Evolutionary conservation across 2,113 vertebrate genomes (phyloP), one percentile per base, ranked within the genome.

Genomic region (Pelobates fuscus): DNA sequence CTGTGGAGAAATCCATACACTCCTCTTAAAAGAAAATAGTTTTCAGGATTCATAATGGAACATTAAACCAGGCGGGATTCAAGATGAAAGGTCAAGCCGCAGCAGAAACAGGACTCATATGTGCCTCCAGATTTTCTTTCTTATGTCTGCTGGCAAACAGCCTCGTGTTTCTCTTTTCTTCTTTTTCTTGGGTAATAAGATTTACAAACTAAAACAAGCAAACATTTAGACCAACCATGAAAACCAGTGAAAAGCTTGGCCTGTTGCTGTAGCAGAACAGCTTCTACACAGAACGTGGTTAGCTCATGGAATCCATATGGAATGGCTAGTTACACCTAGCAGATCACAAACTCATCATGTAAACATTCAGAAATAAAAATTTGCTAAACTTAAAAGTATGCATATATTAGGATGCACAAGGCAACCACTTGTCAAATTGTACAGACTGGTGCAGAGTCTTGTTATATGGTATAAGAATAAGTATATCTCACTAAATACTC

Each of bases 11-110:
- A 55, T 54, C 46, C 41, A 71, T 64, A 15, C 61, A 78, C 76
- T 71, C n/a, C 60, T 61, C n/a, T 65, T 24, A 46, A 77, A 70
- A 58, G 46, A 78, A 78, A 71, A 78, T 78, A 70, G 52, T 64
- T 70, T 70, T 65, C 29, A 57, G 52, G 49, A 70, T 71, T 71
- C 67, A 78, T 64, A 78, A 78, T 77, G 65, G 64, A 77, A 77
- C 65, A 77, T 68, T 68, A 77, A 77, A 61, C 64, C 57, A 68
- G 65, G 26, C 57, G 4, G 43, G 37, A 68, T 61, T 37, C 41
- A 14, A 68, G 55, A 77, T 77, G 73, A 77, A 77, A 77, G 73
- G 37, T 68, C 65, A 77, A 32, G 59, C 73, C 65, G 21, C 73
- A 76, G 21, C 20, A 76, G 73, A 68, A 76, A 76, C 54, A 68